Evolutionary conservation across 2,113 vertebrate genomes (phyloP).

Genomic region (Phrynosoma platyrhinos): DNA sequence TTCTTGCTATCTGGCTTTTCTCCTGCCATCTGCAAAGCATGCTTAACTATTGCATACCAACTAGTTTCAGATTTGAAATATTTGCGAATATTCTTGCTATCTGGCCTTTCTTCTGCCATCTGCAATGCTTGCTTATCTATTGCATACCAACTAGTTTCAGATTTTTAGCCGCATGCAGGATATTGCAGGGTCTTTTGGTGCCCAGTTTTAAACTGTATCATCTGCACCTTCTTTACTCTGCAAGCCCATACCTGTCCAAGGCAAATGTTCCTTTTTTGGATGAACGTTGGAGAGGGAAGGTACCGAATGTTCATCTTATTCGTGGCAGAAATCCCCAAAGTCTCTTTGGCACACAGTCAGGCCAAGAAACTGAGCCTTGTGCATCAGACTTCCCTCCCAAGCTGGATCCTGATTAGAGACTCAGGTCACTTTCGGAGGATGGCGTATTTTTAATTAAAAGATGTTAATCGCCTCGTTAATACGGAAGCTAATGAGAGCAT

Average conservation of each 20-base stretch:
- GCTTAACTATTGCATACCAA: background rate
- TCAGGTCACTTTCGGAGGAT: slow-evolving; percentile 36
- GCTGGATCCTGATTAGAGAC: slow-evolving; percentile 25
- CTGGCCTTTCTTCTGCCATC: background rate
- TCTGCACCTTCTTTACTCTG: background rate
- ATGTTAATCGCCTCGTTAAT: slow-evolving; percentile 47
- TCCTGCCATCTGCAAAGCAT: background rate
- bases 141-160: too few species aligned
- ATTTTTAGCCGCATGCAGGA: background rate
- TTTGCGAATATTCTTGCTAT: too few species aligned
- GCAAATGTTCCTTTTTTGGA: background rate
- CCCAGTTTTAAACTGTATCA: too few species aligned
- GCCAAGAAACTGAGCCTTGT: background rate
- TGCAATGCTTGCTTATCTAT: background rate
- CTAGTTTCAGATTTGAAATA: too few species aligned
- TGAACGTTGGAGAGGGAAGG: background rate
- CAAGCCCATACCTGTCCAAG: too few species aligned
- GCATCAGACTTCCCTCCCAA: background rate
- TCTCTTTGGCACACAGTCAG: background rate
- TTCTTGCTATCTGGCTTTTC: background rate
- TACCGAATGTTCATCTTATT: background rate
- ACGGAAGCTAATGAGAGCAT: slow-evolving; percentile 35
- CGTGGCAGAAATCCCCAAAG: background rate
- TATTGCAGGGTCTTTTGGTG: background rate
- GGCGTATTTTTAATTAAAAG: slow-evolving; percentile 44